Evolutionary conservation across 2,888 invertebrate genomes (phyloP).

Genomic region (Agrenia bidenticulata): DNA sequence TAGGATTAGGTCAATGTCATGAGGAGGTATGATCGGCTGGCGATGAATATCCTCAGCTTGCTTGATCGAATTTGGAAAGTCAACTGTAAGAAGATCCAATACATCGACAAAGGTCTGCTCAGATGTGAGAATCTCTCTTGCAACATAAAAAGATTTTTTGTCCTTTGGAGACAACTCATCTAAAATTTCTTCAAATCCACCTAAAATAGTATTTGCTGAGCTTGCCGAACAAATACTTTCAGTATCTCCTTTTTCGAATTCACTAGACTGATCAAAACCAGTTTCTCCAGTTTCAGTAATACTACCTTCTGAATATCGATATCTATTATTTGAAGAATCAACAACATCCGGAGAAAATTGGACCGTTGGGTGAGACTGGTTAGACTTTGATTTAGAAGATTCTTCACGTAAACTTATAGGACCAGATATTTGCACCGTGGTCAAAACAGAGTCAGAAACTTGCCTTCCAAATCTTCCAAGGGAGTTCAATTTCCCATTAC

Average conservation of each 20-base stretch:
- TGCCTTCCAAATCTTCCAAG: constrained; percentile 28
- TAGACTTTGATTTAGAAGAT: not conserved
- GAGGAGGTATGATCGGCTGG: constrained; percentile 57
- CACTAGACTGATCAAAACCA: constrained; percentile 16
- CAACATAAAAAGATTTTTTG: constrained; percentile 59
- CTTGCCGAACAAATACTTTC: constrained; percentile 36
- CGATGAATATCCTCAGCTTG: constrained; percentile 53
- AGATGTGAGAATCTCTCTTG: constrained; percentile 61
- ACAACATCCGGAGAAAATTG: constrained; percentile 38
- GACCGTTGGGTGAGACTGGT: constrained; percentile 23
- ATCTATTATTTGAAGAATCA: constrained; percentile 8
- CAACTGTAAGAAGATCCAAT: constrained; percentile 60
- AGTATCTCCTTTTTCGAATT: constrained; percentile 42
- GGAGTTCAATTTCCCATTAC: constrained; percentile 16
- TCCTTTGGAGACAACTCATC: constrained; percentile 46
- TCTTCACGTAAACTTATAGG: constrained; percentile 2
- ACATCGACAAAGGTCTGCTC: constrained; percentile 62
- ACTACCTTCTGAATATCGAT: constrained; percentile 15
- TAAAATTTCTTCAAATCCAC: constrained; percentile 47
- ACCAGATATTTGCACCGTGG: constrained; percentile 25
- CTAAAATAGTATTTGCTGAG: constrained; percentile 14
- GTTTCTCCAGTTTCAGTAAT: constrained; percentile 10
- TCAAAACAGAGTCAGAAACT: constrained; percentile 29
- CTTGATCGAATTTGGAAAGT: constrained; percentile 58
- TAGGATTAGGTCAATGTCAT: constrained; percentile 59